Percentiles rank a stretch among this genome's conserved stretches.
phyloP scores from a whole-genome alignment of 2,888 invertebrate genomes.

The Dorcus parallelipipedus region DNA sequence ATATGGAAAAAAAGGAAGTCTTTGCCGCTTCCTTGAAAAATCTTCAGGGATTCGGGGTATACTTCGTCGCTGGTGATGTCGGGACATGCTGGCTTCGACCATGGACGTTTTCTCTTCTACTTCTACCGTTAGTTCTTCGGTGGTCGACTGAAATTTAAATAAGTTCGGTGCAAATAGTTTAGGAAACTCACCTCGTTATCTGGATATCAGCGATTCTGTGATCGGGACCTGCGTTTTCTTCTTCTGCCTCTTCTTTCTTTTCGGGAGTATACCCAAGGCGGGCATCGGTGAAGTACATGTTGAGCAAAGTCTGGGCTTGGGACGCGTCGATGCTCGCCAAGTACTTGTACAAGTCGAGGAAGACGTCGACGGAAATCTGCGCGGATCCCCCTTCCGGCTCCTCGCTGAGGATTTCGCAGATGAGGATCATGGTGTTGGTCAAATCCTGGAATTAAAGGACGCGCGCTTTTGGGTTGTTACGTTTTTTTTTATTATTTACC shows the following conservation, averaged over 20 bases:
- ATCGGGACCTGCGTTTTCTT: neutral
- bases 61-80: constrained; percentile 22
- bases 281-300: constrained; percentile 42
- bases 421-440: constrained; percentile 72
- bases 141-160: neutral
- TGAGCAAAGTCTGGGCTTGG: constrained; percentile 37
- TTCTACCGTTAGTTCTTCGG: constrained; percentile 1
- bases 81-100: constrained; percentile 22
- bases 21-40: neutral
- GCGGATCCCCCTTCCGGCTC: constrained; percentile 83
- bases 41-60: constrained; percentile 4
- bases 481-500: too few species aligned
- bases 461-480: neutral
- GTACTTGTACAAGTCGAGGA: constrained; percentile 58
- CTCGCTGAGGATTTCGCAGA: constrained; percentile 78
- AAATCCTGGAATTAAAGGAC: constrained; percentile 53
- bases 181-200: neutral
- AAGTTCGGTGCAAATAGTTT: too few species aligned
- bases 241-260: constrained; percentile 6
- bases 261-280: constrained; percentile 32
- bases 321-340: constrained; percentile 59
- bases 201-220: constrained; percentile 5
- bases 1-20: neutral
- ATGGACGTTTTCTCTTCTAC: constrained; percentile 11
- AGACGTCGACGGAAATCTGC: constrained; percentile 64